Evolutionary conservation across 2,888 invertebrate species (phyloP).

Genomic region (Pogonocherus hispidulus): DNA sequence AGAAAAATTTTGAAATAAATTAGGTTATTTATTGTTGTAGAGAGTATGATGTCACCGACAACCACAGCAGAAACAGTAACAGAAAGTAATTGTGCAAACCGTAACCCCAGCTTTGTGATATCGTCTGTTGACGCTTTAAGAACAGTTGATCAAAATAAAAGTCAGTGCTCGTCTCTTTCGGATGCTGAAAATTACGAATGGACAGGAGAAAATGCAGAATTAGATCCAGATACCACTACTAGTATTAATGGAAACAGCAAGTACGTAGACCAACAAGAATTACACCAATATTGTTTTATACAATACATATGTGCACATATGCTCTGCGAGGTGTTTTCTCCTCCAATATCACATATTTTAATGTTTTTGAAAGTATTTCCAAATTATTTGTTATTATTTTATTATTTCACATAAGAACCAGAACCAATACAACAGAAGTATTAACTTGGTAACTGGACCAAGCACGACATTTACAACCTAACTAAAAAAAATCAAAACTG

Average conservation of each 20-base stretch:
- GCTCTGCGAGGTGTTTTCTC: too few species aligned
- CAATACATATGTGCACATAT: too few species aligned
- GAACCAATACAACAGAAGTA: too few species aligned
- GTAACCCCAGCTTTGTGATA: conserved; percentile 44
- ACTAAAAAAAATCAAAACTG: too few species aligned
- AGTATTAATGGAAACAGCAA: conserved; percentile 56
- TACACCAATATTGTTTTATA: too few species aligned
- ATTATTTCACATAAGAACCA: too few species aligned
- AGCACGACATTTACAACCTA: too few species aligned
- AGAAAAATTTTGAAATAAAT: too few species aligned
- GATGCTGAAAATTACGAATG: conserved; percentile 88
- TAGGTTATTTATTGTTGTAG: conserved; percentile 27
- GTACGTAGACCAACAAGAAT: conserved; percentile 28
- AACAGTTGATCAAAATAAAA: conserved; percentile 57
- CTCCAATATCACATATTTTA: too few species aligned
- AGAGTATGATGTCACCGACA: conserved; percentile 51
- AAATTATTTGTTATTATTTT: too few species aligned
- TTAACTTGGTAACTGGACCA: too few species aligned
- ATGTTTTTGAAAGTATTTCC: too few species aligned
- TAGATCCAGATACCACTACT: conserved; percentile 66
- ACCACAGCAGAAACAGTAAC: conserved; percentile 41
- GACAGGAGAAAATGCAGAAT: conserved; percentile 75
- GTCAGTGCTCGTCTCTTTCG: conserved; percentile 75
- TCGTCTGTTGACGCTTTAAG: conserved; percentile 38
- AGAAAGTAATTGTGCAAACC: conserved; percentile 36